Evolutionary conservation across 2,888 invertebrate species (phyloP).

Genomic region (Pristionchus maxplancki): DNA sequence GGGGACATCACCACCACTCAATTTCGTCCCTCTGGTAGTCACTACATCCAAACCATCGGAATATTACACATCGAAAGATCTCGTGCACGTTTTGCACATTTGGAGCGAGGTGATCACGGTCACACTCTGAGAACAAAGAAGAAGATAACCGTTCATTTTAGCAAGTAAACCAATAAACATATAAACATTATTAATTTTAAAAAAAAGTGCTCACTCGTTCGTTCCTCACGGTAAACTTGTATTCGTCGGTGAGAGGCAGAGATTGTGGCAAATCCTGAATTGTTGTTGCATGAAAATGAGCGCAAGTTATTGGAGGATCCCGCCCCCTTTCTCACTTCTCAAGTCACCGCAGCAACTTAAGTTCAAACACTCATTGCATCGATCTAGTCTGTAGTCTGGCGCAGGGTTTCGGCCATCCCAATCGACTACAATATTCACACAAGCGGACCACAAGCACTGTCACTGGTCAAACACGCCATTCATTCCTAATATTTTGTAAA

Average conservation of each 20-base stretch:
- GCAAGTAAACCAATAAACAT: not conserved
- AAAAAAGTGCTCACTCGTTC: conserved; percentile 21
- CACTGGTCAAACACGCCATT: not conserved
- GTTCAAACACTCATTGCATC: not conserved
- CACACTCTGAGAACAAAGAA: not conserved
- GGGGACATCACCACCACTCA: not conserved
- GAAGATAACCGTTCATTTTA: not conserved
- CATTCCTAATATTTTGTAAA: not conserved
- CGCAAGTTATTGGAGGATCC: not conserved
- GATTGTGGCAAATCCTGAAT: conserved; percentile 39
- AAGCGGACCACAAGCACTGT: not conserved
- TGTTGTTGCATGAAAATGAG: not conserved
- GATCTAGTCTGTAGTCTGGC: conserved; percentile 16
- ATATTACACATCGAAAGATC: not conserved
- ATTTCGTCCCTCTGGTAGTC: not conserved
- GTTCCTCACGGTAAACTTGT: conserved; percentile 28
- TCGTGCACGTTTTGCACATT: not conserved
- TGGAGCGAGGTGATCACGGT: not conserved
- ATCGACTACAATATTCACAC: not conserved
- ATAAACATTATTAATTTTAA: too few species aligned
- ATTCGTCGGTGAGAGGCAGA: conserved; percentile 21
- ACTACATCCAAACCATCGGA: not conserved
- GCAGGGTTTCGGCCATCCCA: not conserved
- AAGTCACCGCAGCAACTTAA: not conserved
- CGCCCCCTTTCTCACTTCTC: not conserved